Evolutionary conservation across 2,888 invertebrate genomes (phyloP).

Genomic region (Melinaea menophilus): DNA sequence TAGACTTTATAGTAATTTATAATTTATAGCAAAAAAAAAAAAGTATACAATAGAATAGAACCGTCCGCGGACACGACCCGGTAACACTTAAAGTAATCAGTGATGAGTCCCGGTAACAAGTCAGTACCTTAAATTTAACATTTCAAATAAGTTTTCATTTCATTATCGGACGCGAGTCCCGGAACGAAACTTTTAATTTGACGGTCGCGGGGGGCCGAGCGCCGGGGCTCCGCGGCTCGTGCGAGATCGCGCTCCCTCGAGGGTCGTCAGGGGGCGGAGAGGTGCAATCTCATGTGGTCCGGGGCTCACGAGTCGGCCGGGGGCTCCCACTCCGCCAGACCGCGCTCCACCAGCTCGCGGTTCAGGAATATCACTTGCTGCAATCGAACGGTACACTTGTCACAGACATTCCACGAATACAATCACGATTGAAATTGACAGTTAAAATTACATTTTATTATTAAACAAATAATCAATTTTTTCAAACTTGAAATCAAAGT

Average conservation of each 20-base stretch:
- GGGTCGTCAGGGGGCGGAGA: slow-evolving; percentile 30
- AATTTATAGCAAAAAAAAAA: slow-evolving; percentile 51
- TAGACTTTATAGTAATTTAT: slow-evolving; percentile 48
- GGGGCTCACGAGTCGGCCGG: slow-evolving; percentile 66
- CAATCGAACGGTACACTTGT: slow-evolving; percentile 33
- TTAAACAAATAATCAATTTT: no score
- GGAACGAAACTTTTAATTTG: slow-evolving; percentile 50
- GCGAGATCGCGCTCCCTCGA: slow-evolving; percentile 38
- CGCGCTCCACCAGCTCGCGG: slow-evolving; percentile 90
- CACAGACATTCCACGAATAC: neutral
- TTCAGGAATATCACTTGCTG: slow-evolving; percentile 91
- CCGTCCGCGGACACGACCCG: neutral
- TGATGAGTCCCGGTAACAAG: slow-evolving; percentile 32
- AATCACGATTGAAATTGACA: no score
- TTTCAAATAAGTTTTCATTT: slow-evolving; percentile 30
- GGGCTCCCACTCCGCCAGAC: slow-evolving; percentile 86
- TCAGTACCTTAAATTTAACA: slow-evolving; percentile 36
- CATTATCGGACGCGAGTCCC: slow-evolving; percentile 37
- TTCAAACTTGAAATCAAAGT: no score
- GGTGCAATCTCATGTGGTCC: slow-evolving; percentile 59
- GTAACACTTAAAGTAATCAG: slow-evolving; percentile 2
- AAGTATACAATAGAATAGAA: slow-evolving; percentile 9
- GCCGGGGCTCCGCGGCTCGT: slow-evolving; percentile 44
- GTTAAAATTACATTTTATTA: no score
- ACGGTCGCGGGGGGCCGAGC: slow-evolving; percentile 52